Conservation (phyloP, 2,113 vertebrate genomes). For the Rutilus rutilus region DNA sequence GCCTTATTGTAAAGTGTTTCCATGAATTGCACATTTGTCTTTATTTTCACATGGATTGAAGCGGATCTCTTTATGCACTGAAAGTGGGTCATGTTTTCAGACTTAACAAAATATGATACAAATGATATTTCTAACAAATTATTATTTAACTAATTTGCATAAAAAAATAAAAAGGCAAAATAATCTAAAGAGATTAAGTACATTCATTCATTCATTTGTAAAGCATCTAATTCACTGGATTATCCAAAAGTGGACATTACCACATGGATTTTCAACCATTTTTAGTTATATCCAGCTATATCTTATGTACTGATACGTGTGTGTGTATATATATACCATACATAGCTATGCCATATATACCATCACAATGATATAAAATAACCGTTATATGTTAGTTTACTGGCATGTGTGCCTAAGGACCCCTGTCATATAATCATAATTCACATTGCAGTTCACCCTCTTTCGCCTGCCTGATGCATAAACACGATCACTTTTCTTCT, state of each 20-base stretch:
- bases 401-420: conserved; percentile 12
- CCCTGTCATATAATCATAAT: conserved; percentile 18
- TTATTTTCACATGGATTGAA: neutral
- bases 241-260: neutral
- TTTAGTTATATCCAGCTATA: neutral
- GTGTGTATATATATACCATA: neutral
- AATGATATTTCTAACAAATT: too few relatives aligned
- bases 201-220: neutral
- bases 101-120: neutral
- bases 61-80: neutral
- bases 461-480: neutral
- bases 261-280: neutral
- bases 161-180: neutral
- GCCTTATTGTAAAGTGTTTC: too few relatives aligned
- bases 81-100: neutral
- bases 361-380: neutral
- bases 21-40: neutral
- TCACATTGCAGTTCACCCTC: neutral
- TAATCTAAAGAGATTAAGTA: neutral
- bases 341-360: neutral
- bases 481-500: conserved; percentile 2
- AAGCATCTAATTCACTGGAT: neutral
- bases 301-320: neutral
- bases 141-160: too few relatives aligned
- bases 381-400: neutral